A percentile compares a stretch with the other conserved stretches of the same genome.
phyloP scores from a whole-genome alignment of 2,888 invertebrate species.

The Incurvaria masculella region DNA sequence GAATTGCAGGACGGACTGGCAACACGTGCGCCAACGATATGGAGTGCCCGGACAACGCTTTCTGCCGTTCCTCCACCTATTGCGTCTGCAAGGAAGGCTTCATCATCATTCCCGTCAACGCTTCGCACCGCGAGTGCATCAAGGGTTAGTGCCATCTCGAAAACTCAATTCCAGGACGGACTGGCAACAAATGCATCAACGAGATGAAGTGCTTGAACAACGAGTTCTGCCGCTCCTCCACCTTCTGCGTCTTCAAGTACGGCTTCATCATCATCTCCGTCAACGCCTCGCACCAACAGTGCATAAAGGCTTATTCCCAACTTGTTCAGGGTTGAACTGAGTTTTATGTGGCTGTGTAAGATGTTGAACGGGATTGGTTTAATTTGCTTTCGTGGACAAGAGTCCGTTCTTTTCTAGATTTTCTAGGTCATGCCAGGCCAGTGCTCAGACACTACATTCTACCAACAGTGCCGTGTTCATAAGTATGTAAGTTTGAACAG shows the following conservation, averaged over 20 bases:
- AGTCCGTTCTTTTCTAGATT: too few species aligned
- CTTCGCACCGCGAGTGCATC: slow-evolving; percentile 41
- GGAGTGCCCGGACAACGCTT: slow-evolving; percentile 52
- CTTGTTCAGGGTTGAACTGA: too few species aligned
- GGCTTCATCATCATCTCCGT: slow-evolving; percentile 43
- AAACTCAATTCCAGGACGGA: slow-evolving; percentile 42
- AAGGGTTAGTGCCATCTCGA: slow-evolving; percentile 35
- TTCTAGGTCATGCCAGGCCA: too few species aligned
- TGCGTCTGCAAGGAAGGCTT: slow-evolving; percentile 50
- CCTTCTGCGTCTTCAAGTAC: slow-evolving; percentile 50
- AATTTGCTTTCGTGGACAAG: too few species aligned
- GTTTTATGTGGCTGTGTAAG: too few species aligned
- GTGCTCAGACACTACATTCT: too few species aligned
- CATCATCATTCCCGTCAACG: slow-evolving; percentile 41
- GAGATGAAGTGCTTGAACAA: slow-evolving; percentile 51
- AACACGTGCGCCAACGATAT: slow-evolving; percentile 41
- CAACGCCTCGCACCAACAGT: slow-evolving; percentile 40
- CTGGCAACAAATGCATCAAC: slow-evolving; percentile 39
- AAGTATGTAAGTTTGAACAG: too few species aligned
- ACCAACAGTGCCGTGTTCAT: too few species aligned
- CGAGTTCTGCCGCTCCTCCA: slow-evolving; percentile 41
- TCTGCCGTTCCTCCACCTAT: slow-evolving; percentile 40
- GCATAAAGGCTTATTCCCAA: slow-evolving; percentile 51
- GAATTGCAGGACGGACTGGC: slow-evolving; percentile 44
- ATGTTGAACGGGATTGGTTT: too few species aligned